Conservation (phyloP, 2,888 invertebrate genomes). For the Digitonthophagus gazella region DNA sequence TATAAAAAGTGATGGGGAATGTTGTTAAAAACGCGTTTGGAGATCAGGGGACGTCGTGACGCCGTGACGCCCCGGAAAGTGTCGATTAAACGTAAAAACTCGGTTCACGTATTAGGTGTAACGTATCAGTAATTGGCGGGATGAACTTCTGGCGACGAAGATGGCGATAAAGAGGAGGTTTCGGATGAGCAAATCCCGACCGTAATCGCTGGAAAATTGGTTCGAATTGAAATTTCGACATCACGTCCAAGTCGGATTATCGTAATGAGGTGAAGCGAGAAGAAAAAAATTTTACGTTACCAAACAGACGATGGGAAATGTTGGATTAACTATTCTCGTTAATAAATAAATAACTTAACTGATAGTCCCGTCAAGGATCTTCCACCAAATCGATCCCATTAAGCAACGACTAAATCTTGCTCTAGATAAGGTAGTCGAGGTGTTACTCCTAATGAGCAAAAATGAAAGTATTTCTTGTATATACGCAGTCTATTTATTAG, state of each 20-base stretch:
- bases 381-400: background rate
- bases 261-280: background rate
- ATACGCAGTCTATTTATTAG: background rate
- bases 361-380: no score
- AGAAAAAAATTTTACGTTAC: background rate
- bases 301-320: no score
- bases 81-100: background rate
- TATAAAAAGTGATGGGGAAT: background rate
- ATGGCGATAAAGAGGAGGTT: background rate
- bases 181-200: background rate
- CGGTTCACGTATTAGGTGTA: background rate
- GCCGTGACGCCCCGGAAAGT: background rate
- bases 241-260: background rate
- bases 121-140: background rate
- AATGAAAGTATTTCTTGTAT: no score
- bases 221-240: no score
- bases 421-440: no score
- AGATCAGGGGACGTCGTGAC: no score
- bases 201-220: no score
- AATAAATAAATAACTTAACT: no score
- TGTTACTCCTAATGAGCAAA: no score
- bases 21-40: background rate
- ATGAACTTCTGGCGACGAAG: background rate
- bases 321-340: no score
- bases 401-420: background rate